These are phyloP conservation scores for Epistrophe eligans DNA, from an alignment of 2,888 invertebrate genomes.

Conservation along the genomic window DNA sequence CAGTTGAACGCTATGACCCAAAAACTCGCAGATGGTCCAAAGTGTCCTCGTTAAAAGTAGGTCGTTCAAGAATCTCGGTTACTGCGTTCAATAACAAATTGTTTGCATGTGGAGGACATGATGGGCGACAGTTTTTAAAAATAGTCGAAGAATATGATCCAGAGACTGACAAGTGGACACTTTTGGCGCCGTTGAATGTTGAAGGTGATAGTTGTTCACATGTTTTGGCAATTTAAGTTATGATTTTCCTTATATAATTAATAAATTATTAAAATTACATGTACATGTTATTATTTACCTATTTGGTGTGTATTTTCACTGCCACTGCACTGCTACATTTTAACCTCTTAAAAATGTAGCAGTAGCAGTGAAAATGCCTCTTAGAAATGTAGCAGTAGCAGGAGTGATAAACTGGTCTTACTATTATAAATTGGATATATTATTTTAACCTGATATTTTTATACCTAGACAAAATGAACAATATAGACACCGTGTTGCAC, in stretches of 20 bases:
- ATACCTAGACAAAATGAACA: no score
- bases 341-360: no score
- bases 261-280: no score
- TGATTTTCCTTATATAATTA: background rate
- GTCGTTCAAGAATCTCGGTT: slow-evolving; percentile 14
- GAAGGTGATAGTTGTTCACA: slow-evolving; percentile 35
- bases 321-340: no score
- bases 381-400: no score
- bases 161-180: slow-evolving; percentile 28
- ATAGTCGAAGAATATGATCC: slow-evolving; percentile 44
- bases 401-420: no score
- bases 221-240: slow-evolving; percentile 4
- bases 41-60: slow-evolving; percentile 9
- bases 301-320: no score
- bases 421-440: no score
- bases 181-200: background rate
- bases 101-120: slow-evolving; percentile 33
- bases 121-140: slow-evolving; percentile 18
- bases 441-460: no score
- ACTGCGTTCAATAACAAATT: slow-evolving; percentile 27
- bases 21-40: slow-evolving; percentile 17
- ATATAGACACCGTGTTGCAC: no score
- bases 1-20: slow-evolving; percentile 31
- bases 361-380: no score
- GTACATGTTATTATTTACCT: no score